phyloP scores from a whole-genome alignment of 2,113 vertebrate genomes.

The Ptyas mucosa region DNA sequence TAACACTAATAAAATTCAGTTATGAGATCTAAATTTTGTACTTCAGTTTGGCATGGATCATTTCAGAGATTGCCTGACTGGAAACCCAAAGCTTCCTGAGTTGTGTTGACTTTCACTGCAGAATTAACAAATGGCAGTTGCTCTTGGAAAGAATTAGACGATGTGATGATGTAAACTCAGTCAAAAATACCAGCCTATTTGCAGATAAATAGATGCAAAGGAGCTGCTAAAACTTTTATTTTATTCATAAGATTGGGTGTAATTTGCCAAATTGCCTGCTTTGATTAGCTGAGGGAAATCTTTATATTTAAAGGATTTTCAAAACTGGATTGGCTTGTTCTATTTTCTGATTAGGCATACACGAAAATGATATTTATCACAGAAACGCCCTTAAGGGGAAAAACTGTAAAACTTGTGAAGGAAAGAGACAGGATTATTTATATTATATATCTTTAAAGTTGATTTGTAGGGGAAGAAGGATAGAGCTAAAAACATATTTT shows the following conservation, averaged over 20 bases:
- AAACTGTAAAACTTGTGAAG: not conserved
- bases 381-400: not conserved
- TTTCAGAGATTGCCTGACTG: not conserved
- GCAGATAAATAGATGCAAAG: not conserved
- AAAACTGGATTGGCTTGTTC: not conserved
- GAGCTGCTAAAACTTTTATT: not conserved
- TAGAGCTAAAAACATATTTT: not conserved
- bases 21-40: not conserved
- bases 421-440: not conserved
- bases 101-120: not conserved
- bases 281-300: not conserved
- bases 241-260: not conserved
- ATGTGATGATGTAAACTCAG: not conserved
- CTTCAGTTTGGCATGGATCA: not conserved
- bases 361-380: not conserved
- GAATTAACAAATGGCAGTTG: not conserved
- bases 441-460: not conserved
- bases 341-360: not conserved
- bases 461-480: not conserved
- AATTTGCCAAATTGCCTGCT: not conserved
- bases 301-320: not conserved
- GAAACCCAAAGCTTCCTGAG: not conserved
- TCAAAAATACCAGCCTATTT: not conserved
- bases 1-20: not conserved
- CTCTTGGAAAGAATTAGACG: not conserved